Evolutionary conservation across 2,113 vertebrate genomes (phyloP), one percentile per base, ranked within the genome.

Genomic region (Promerops cafer): DNA sequence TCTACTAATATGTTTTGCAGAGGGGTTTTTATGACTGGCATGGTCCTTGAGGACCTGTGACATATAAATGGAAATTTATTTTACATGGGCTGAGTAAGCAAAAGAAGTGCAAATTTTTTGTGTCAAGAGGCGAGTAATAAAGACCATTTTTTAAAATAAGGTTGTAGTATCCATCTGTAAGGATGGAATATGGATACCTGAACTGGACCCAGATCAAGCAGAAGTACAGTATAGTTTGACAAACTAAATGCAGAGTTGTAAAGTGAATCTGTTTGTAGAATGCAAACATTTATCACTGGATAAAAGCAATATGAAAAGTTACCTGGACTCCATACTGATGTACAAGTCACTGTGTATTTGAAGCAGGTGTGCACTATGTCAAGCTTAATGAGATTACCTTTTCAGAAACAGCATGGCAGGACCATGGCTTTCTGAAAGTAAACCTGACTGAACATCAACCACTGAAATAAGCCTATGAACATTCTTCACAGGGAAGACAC

Each of bases 321-420:
- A 42, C 40, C 40, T 42, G 40, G 17, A 44, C 11, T 66, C 27
- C 15, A 33, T 17, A 33, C 4, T 53, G 72, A 76, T 11, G 8
- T 42, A 53, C 6, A 47, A 57, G 24, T 76, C 27, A 26, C 31
- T 37, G 28, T 0, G 0, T 44, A 59, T n/a, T 74, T 30, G 44
- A 42, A 63, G 64, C 19, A 77, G 8, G 3, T 35, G 16, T 17
- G 16, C 13, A 76, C 15, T 9, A 39, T 9, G n/a, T 24, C 52
- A 61, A 54, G 30, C 3, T 66, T 71, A 76, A 37, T 76, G 47
- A 71, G 11, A 71, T 83, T 27, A 49, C 37, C 8, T 78, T 86
- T 72, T 50, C 45, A 80, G 42, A 59, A 68, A 16, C 10, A 80
- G 14, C 13, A 39, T 28, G 27, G 45, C 21, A 80, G 40, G 28